These are phyloP conservation scores for Limnephilus rhombicus DNA, from an alignment of 2,888 invertebrate species.

Conservation along the genomic window DNA sequence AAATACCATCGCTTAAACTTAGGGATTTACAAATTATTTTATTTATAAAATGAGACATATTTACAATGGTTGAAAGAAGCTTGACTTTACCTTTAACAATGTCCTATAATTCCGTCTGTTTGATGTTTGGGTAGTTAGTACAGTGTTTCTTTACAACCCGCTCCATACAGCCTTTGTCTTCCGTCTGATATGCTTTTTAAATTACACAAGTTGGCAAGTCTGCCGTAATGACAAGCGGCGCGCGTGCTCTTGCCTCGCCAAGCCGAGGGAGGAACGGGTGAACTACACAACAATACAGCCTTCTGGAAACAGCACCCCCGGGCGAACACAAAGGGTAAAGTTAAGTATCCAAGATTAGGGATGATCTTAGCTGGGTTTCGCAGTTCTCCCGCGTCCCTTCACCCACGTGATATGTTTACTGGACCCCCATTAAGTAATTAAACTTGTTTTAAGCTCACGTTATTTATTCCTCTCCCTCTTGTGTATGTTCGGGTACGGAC, in stretches of 20 bases:
- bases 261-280: not conserved
- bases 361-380: constrained; percentile 23
- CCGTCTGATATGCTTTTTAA: constrained; percentile 21
- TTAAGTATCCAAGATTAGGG: not conserved
- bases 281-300: constrained; percentile 16
- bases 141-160: not conserved
- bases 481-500: not conserved
- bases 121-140: not conserved
- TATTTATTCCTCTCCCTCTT: constrained; percentile 22
- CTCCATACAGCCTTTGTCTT: constrained; percentile 5
- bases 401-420: constrained; percentile 47
- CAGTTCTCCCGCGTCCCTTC: not conserved
- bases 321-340: not conserved
- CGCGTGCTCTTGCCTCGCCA: constrained; percentile 6
- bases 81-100: not conserved
- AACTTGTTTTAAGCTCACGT: constrained; percentile 65
- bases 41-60: not conserved
- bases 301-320: constrained; percentile 1
- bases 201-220: constrained; percentile 23
- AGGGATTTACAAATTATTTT: not conserved
- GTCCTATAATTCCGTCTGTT: not conserved
- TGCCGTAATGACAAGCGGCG: constrained; percentile 25
- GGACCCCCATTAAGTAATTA: constrained; percentile 64
- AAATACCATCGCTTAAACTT: not conserved
- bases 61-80: not conserved